These are phyloP conservation scores for Acronicta leporina DNA, from an alignment of 2,888 invertebrate genomes.

Conservation along the genomic window DNA sequence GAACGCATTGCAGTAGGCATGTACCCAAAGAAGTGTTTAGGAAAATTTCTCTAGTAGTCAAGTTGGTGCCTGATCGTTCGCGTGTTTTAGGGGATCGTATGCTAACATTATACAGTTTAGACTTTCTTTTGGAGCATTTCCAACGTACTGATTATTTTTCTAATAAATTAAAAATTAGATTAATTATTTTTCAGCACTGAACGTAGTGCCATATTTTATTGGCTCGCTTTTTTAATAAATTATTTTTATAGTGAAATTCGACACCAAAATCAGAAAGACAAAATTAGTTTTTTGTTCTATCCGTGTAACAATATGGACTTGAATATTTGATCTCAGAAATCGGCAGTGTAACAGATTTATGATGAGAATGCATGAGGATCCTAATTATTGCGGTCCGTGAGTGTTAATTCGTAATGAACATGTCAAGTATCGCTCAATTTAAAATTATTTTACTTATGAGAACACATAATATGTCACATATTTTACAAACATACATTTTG, in stretches of 20 bases:
- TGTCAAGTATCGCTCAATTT: constrained; percentile 68
- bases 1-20: constrained; percentile 60
- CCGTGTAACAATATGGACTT: constrained; percentile 79
- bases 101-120: constrained; percentile 64
- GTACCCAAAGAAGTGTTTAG: constrained; percentile 79
- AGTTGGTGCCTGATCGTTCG: constrained; percentile 86
- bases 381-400: constrained; percentile 37
- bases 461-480: constrained; percentile 51
- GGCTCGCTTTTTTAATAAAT: constrained; percentile 80
- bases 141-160: constrained; percentile 87
- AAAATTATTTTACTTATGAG: constrained; percentile 51
- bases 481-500: constrained; percentile 59
- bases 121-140: constrained; percentile 80
- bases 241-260: constrained; percentile 84
- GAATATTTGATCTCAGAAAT: constrained; percentile 84
- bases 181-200: constrained; percentile 86
- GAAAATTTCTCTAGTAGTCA: constrained; percentile 82
- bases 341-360: constrained; percentile 67
- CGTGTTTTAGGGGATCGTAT: constrained; percentile 69
- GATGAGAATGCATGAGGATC: constrained; percentile 55
- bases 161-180: constrained; percentile 80
- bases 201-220: constrained; percentile 87
- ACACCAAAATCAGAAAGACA: constrained; percentile 86
- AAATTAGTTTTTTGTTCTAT: constrained; percentile 73
- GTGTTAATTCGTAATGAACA: constrained; percentile 50